A percentile compares a stretch with the other conserved stretches of the same genome.
phyloP scores from a whole-genome alignment of 2,888 invertebrate species.

The Lordiphosa fenestrarum region DNA sequence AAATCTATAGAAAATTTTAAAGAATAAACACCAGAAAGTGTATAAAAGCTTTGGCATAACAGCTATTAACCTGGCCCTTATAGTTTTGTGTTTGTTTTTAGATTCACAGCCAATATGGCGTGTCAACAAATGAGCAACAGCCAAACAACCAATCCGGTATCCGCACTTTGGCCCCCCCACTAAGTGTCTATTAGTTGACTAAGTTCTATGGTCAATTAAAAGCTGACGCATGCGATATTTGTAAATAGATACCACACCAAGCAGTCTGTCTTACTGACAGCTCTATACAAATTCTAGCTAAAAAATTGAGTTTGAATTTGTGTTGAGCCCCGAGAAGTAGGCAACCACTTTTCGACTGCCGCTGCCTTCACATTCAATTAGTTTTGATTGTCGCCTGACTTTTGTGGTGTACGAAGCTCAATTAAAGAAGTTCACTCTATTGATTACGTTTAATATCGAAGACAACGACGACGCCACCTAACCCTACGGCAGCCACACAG shows the following conservation, averaged over 20 bases:
- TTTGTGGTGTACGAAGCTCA: constrained; percentile 47
- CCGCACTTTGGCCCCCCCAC: too few relatives aligned
- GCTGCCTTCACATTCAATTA: constrained; percentile 55
- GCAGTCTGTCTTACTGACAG: constrained; percentile 13
- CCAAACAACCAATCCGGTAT: constrained; percentile 4
- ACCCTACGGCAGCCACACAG: constrained; percentile 13
- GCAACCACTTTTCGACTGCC: constrained; percentile 1
- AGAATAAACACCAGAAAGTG: too few relatives aligned
- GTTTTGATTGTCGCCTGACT: constrained; percentile 65
- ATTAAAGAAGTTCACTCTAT: constrained; percentile 70
- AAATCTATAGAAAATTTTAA: too few relatives aligned
- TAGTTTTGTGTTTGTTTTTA: too few relatives aligned
- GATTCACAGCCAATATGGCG: constrained; percentile 49
- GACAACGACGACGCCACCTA: constrained; percentile 24
- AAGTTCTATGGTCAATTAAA: constrained; percentile 15
- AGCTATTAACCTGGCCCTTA: too few relatives aligned
- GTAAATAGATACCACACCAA: constrained; percentile 9
- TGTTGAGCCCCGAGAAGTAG: too few relatives aligned
- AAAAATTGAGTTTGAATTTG: too few relatives aligned
- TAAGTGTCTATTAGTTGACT: constrained; percentile 38
- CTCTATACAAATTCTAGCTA: neutral
- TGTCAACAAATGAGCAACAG: constrained; percentile 67
- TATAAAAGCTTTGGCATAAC: too few relatives aligned
- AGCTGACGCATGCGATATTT: constrained; percentile 54
- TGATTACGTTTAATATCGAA: constrained; percentile 69